phyloP scores from a whole-genome alignment of 2,113 vertebrate species.

The Parotia lawesii region DNA sequence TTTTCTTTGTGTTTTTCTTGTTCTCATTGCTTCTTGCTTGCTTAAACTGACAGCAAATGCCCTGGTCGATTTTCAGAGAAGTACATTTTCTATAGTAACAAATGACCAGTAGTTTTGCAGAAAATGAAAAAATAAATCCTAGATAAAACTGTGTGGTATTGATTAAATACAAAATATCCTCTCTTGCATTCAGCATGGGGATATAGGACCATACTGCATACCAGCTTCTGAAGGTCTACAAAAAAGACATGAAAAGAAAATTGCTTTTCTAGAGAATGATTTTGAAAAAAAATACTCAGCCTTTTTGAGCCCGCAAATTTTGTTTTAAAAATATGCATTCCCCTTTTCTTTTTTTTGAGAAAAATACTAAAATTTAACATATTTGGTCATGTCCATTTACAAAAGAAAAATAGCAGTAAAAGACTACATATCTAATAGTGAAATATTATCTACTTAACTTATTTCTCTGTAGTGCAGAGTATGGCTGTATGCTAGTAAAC shows the following conservation, averaged over 20 bases:
- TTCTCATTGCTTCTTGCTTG: conserved; percentile 39
- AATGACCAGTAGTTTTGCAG: conserved; percentile 27
- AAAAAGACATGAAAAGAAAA: not conserved
- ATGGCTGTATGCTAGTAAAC: not conserved
- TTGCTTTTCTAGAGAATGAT: not conserved
- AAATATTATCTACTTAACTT: not conserved
- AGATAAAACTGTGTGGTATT: not conserved
- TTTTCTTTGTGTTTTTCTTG: conserved; percentile 52
- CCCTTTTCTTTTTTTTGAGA: not conserved
- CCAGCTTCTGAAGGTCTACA: conserved; percentile 6
- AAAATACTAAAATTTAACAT: not conserved
- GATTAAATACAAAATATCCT: conserved; percentile 37
- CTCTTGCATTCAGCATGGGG: not conserved
- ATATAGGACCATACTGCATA: not conserved
- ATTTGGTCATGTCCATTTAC: not conserved
- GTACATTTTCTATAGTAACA: conserved; percentile 28
- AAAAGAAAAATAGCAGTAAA: not conserved
- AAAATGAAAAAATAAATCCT: conserved; percentile 1
- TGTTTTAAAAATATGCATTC: not conserved
- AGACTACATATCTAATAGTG: not conserved
- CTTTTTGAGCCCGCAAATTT: not conserved
- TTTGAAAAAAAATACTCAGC: not conserved
- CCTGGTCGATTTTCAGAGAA: conserved; percentile 45
- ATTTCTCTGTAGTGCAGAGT: not conserved
- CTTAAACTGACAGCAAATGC: conserved; percentile 59